Conservation (phyloP, 2,888 invertebrate genomes). For the Sinopyrophorus schimmeli region DNA sequence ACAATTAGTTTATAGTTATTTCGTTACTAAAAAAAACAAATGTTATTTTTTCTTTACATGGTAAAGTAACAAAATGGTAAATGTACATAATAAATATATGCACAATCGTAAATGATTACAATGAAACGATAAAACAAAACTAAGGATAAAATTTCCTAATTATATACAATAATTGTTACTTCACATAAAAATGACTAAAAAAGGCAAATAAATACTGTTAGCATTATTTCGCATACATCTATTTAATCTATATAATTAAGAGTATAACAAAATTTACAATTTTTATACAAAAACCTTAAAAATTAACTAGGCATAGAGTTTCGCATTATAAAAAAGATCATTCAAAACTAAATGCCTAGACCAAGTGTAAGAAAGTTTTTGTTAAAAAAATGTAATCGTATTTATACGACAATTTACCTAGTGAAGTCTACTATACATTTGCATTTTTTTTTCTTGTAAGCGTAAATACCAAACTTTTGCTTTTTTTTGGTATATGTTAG, state of each 20-base stretch:
- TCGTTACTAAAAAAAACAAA: no score
- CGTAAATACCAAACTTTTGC: constrained; percentile 30
- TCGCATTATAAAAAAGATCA: constrained; percentile 8
- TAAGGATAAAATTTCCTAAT: constrained; percentile 29
- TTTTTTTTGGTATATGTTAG: constrained; percentile 30
- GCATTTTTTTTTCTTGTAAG: constrained; percentile 27
- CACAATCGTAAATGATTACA: constrained; percentile 23
- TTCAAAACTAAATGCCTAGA: constrained; percentile 18
- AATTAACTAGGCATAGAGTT: constrained; percentile 16
- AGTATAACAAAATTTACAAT: constrained; percentile 30
- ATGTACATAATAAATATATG: constrained; percentile 33
- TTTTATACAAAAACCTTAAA: constrained; percentile 30
- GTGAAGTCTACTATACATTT: constrained; percentile 28
- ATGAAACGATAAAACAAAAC: constrained; percentile 20
- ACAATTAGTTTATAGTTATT: no score
- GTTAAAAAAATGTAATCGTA: constrained; percentile 28
- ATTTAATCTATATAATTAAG: constrained; percentile 18
- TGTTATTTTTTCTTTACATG: constrained; percentile 32
- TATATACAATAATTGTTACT: constrained; percentile 30
- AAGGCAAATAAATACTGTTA: constrained; percentile 32
- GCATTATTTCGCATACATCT: constrained; percentile 26
- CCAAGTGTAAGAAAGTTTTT: constrained; percentile 20
- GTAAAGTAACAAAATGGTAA: constrained; percentile 31
- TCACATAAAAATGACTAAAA: constrained; percentile 29
- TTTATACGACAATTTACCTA: constrained; percentile 24